phyloP scores from a whole-genome alignment of 2,113 vertebrate genomes.

The Osmerus mordax region DNA sequence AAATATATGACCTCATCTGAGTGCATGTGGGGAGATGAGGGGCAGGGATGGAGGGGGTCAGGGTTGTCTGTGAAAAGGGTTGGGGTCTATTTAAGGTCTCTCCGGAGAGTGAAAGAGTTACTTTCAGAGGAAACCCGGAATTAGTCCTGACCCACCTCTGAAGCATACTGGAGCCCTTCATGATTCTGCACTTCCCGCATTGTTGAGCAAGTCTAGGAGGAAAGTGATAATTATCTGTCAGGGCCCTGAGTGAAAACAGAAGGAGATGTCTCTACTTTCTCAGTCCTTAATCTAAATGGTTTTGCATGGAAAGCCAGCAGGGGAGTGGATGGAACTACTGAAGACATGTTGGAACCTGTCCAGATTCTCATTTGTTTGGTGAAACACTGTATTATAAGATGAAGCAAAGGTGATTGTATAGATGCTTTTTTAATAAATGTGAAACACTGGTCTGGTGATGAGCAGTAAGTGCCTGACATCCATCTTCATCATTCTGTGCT shows the following conservation, averaged over 20 bases:
- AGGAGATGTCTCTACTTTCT: constrained; percentile 31
- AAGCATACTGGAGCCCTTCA: constrained; percentile 42
- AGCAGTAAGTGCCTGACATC: constrained; percentile 3
- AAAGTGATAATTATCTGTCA: constrained; percentile 43
- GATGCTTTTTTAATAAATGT: constrained; percentile 9
- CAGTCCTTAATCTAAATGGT: constrained; percentile 30
- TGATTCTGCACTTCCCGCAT: constrained; percentile 42
- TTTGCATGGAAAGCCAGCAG: constrained; percentile 37
- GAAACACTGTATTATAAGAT: constrained; percentile 54
- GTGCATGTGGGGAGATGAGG: constrained; percentile 24
- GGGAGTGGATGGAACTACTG: constrained; percentile 34
- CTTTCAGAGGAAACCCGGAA: constrained; percentile 36
- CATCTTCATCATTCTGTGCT: constrained; percentile 3
- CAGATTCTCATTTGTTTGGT: constrained; percentile 35
- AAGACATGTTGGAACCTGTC: constrained; percentile 55
- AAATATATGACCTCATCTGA: constrained; percentile 42
- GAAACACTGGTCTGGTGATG: background rate
- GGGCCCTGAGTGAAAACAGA: constrained; percentile 48
- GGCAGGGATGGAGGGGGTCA: constrained; percentile 13
- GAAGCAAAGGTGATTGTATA: constrained; percentile 25
- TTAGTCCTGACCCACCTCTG: constrained; percentile 33
- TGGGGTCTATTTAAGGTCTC: constrained; percentile 28
- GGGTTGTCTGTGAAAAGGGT: too few species aligned
- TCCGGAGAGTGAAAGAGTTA: constrained; percentile 14
- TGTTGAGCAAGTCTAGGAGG: constrained; percentile 20